Percentiles rank a stretch among this genome's conserved stretches.
Conservation (phyloP, 2,797 vertebrate genomes). For the Peromyscus attwateri region DNA sequence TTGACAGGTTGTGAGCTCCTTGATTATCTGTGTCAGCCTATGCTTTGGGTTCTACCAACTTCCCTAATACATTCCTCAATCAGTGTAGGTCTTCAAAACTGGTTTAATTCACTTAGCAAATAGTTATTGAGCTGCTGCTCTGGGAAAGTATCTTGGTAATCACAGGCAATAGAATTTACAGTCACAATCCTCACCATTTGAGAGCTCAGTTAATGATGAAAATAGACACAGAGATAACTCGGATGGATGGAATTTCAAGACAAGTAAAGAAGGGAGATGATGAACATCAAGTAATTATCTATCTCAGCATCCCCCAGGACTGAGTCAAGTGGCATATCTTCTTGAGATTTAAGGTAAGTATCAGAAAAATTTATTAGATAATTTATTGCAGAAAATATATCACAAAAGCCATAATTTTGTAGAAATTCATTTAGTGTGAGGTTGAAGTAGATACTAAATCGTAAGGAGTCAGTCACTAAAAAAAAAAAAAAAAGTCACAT, state of each 20-base stretch:
- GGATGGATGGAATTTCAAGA: constrained; percentile 60
- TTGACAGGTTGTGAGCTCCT: not conserved
- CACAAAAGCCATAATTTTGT: constrained; percentile 54
- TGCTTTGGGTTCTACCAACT: constrained; percentile 19
- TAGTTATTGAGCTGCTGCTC: constrained; percentile 71
- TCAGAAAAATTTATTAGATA: constrained; percentile 67
- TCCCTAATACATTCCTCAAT: constrained; percentile 44
- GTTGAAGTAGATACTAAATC: constrained; percentile 66
- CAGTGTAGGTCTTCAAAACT: constrained; percentile 51
- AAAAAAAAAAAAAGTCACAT: constrained; percentile 36
- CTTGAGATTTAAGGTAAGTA: constrained; percentile 19
- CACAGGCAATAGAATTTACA: constrained; percentile 69
- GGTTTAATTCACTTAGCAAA: constrained; percentile 74
- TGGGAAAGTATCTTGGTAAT: constrained; percentile 69
- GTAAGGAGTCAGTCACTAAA: constrained; percentile 56
- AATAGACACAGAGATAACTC: constrained; percentile 69
- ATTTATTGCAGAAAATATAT: constrained; percentile 67
- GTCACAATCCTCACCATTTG: constrained; percentile 58
- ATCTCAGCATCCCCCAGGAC: constrained; percentile 43
- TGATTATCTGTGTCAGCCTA: constrained; percentile 19
- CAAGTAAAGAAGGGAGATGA: constrained; percentile 46
- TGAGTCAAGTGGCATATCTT: constrained; percentile 42
- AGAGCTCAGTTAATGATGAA: constrained; percentile 77
- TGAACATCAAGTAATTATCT: constrained; percentile 47
- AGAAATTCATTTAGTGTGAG: constrained; percentile 66